Base-by-base conservation (phyloP, 2,888 invertebrate species). In the Drosophila quinaria region DNA sequence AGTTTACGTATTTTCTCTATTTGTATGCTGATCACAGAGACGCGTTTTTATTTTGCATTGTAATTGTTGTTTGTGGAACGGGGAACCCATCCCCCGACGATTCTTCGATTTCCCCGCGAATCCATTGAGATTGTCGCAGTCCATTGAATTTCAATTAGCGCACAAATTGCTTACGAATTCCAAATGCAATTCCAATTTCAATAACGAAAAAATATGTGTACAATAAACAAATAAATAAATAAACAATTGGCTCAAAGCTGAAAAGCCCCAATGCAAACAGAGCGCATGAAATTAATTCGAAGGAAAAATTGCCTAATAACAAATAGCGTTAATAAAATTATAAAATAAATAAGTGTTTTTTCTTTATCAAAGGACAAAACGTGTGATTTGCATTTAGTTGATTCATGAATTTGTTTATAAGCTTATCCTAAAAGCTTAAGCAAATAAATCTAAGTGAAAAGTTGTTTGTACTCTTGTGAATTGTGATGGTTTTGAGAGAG, bases 131-230 rank as follows among this genome's bases (percentile, higher is more conserved):
- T 41, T 35, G 66, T 49, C 68, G 60, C 58, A 68, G 77, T 80
- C 74, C 50, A 74, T 80, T 84, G 83, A 84, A 87, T 87, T 81
- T 84, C 72, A 87, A 87, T 87, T 80, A 81, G 68, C 70, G 69
- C 58, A 68, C 65, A 77, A 84, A 87, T 79, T 69, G 77, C 70
- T 72, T 66, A 68, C 42, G 58, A 83, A 80, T 84, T 78, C 70
- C 78, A 80, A 78, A 55, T 75, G 64, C 71, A 74, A 70, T 81
- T 74, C 44, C 61, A 70, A 74, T 70, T 69, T 65, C 76, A 83
- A 83, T 75, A 87, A 58, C 71, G n/a, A 71, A 80, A 66, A 35
- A 41, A 17, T 44, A 11, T 22, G 22, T 42, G n/a, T 22, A 67
- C 56, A 71, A 59, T 50, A 70, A 56, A 67, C 51, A 68, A 41